phyloP scores from a whole-genome alignment of 53 echinoderm and acorn worm species.

The Hippasteria phrygiana region DNA sequence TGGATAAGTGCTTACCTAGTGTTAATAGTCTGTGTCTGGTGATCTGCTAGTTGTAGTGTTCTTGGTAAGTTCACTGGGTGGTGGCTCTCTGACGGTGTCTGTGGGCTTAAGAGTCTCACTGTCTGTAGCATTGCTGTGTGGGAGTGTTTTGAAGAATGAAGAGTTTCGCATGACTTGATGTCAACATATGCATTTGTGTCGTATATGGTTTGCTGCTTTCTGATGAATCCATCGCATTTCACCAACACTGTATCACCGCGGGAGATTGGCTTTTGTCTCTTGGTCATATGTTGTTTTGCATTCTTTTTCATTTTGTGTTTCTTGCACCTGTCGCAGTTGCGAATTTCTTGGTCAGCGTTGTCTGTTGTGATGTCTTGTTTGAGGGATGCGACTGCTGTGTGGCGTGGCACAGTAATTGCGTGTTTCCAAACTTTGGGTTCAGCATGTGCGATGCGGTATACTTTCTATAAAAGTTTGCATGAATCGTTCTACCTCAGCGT shows the following conservation, averaged over 20 bases:
- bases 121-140: background rate
- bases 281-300: constrained; percentile 42
- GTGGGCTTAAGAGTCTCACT: background rate
- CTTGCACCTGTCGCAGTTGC: constrained; percentile 64
- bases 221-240: background rate
- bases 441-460: constrained; percentile 61
- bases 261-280: constrained; percentile 2
- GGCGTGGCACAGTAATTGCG: constrained; percentile 71
- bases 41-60: background rate
- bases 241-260: constrained; percentile 23
- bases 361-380: background rate
- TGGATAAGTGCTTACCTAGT: background rate
- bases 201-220: constrained; percentile 41
- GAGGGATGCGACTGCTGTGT: constrained; percentile 48
- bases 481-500: constrained; percentile 49
- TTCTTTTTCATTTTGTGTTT: constrained; percentile 66
- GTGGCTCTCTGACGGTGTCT: background rate
- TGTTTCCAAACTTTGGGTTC: constrained; percentile 51
- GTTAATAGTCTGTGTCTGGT: background rate
- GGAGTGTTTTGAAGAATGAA: constrained; percentile 27
- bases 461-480: constrained; percentile 75
- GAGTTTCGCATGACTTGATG: constrained; percentile 21
- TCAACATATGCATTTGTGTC: constrained; percentile 22
- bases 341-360: constrained; percentile 50
- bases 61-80: background rate